Evolutionary conservation across 2,797 vertebrate species (phyloP).

Genomic region (Enteromius unitaeniatus): DNA sequence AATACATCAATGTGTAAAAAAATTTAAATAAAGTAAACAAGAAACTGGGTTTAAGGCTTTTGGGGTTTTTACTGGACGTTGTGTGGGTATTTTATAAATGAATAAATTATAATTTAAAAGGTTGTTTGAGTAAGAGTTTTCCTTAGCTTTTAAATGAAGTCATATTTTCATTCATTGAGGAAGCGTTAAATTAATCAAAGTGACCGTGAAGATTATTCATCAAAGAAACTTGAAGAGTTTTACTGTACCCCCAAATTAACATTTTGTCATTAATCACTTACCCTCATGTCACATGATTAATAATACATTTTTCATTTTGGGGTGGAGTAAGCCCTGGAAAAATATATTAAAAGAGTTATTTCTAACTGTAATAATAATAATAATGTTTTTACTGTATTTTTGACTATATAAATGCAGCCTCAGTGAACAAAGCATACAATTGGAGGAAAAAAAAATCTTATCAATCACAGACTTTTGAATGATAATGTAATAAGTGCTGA

Average conservation of each 20-base stretch:
- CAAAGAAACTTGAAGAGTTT: neutral
- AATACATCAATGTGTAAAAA: neutral
- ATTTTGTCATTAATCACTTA: no score
- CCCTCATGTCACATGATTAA: no score
- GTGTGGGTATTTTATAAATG: constrained; percentile 1
- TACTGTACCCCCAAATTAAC: neutral
- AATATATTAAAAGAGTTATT: neutral
- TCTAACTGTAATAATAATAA: neutral
- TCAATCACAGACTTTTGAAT: neutral
- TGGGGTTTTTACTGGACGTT: constrained; percentile 1
- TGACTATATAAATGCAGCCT: neutral
- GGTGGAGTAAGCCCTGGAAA: no score
- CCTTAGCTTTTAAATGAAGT: neutral
- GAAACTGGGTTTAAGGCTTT: constrained; percentile 20
- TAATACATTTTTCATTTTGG: no score
- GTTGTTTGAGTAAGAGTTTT: neutral
- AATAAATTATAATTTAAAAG: neutral
- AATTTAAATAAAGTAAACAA: neutral
- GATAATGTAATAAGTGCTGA: neutral
- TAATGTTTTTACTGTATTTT: neutral
- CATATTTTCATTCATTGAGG: neutral
- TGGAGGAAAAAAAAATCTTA: neutral
- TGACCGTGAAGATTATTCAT: neutral
- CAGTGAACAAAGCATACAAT: neutral
- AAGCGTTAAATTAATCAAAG: neutral